These are phyloP conservation scores for Lamellibrachia luymesi DNA, from an alignment of 1,140 invertebrate species.

Conservation along the genomic window DNA sequence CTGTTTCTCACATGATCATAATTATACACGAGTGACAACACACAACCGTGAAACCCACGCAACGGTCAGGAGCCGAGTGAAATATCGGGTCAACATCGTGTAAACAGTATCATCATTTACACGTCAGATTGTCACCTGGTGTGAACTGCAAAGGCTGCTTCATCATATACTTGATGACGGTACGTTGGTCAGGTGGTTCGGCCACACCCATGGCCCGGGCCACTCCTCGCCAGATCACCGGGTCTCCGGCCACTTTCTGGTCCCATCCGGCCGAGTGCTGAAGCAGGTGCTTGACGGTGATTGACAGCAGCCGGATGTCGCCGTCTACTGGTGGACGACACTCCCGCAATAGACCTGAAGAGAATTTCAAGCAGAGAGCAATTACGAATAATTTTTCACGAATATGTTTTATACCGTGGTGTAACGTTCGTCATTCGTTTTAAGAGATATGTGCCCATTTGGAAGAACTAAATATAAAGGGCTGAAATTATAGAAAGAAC, in stretches of 20 bases:
- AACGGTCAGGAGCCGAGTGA: not conserved
- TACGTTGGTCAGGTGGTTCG: not conserved
- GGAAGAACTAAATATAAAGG: too few species aligned
- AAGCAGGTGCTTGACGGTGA: slow-evolving; percentile 42
- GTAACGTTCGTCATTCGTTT: too few species aligned
- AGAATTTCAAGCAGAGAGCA: not conserved
- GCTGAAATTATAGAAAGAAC: too few species aligned
- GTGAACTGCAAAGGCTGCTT: slow-evolving; percentile 41
- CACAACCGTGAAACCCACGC: not conserved
- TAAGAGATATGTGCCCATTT: too few species aligned
- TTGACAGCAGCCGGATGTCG: slow-evolving; percentile 32
- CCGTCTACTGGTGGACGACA: slow-evolving; percentile 29
- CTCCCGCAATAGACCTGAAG: slow-evolving; percentile 22
- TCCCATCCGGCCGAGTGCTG: slow-evolving; percentile 50
- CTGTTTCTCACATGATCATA: not conserved
- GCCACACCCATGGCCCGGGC: not conserved
- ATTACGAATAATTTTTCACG: not conserved
- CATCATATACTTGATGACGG: slow-evolving; percentile 38
- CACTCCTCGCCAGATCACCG: slow-evolving; percentile 32
- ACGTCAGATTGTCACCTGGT: slow-evolving; percentile 34
- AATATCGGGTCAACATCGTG: not conserved
- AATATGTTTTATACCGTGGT: not conserved
- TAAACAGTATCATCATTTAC: not conserved
- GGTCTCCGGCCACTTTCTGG: slow-evolving; percentile 39
- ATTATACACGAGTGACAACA: not conserved